Conservation (phyloP, 2,797 vertebrate species). For the Scolopax rusticola region DNA sequence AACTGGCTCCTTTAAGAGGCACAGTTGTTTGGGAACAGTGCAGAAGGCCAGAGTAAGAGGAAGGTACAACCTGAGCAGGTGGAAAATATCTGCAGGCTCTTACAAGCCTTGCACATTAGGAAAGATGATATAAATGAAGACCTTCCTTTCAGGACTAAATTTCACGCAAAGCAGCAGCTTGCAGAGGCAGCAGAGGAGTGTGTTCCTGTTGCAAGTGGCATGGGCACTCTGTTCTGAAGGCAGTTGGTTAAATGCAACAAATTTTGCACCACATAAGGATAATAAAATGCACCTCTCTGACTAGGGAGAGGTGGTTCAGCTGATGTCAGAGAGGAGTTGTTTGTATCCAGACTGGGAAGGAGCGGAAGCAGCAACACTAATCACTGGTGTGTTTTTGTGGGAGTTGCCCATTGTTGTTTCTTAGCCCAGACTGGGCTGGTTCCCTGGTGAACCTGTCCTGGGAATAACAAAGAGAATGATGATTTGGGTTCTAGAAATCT, state of each 20-base stretch:
- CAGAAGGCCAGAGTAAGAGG: not conserved
- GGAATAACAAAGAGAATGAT: not conserved
- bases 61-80: not conserved
- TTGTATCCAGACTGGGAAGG: not conserved
- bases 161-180: not conserved
- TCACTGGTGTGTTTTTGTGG: not conserved
- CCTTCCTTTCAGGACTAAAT: not conserved
- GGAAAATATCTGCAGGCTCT: not conserved
- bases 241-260: not conserved
- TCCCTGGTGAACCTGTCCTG: not conserved
- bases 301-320: not conserved
- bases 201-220: accelerated
- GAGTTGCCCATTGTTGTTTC: not conserved
- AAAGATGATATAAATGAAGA: not conserved
- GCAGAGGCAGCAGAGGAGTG: not conserved
- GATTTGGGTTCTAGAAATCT: not conserved
- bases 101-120: not conserved
- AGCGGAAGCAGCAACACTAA: not conserved
- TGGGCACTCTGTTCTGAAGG: not conserved
- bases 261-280: not conserved
- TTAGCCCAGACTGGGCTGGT: not conserved
- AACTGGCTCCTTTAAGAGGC: not conserved
- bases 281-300: not conserved
- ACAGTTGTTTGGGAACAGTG: not conserved
- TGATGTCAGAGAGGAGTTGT: not conserved